These are phyloP conservation scores for Lepidostoma basale DNA, from an alignment of 1,140 invertebrate species.

Conservation along the genomic window DNA sequence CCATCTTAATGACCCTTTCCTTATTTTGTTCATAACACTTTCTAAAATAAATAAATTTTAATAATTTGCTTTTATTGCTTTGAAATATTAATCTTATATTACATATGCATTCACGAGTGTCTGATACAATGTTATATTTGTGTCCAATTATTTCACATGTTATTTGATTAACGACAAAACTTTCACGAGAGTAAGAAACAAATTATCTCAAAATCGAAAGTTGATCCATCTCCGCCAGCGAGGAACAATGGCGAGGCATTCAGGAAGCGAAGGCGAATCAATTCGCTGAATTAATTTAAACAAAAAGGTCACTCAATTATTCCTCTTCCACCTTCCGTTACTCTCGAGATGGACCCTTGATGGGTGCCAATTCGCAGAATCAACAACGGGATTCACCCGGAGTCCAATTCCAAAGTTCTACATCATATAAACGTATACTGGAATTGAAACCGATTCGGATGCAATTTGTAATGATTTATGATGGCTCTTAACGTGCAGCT, in stretches of 20 bases:
- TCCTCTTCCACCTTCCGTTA: constrained; percentile 6
- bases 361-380: constrained; percentile 6
- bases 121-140: not conserved
- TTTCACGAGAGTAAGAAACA: not conserved
- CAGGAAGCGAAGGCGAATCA: not conserved
- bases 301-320: constrained; percentile 6
- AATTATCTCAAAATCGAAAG: not conserved
- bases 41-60: too few relatives aligned
- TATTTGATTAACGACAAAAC: not conserved
- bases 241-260: not conserved
- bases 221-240: not conserved
- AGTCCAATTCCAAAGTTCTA: not conserved
- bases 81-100: too few relatives aligned
- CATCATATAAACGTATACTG: not conserved
- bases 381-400: constrained; percentile 1
- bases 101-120: not conserved
- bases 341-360: constrained; percentile 5
- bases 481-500: too few relatives aligned
- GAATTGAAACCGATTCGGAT: not conserved
- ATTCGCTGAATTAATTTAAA: not conserved
- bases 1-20: too few relatives aligned
- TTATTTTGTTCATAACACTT: too few relatives aligned
- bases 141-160: not conserved
- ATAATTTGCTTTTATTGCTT: too few relatives aligned
- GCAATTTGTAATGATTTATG: not conserved